A percentile compares a stretch with the other conserved stretches of the same genome.
Evolutionary conservation across 2,888 invertebrate species (phyloP).

Genomic region (Rhagonycha fulva): DNA sequence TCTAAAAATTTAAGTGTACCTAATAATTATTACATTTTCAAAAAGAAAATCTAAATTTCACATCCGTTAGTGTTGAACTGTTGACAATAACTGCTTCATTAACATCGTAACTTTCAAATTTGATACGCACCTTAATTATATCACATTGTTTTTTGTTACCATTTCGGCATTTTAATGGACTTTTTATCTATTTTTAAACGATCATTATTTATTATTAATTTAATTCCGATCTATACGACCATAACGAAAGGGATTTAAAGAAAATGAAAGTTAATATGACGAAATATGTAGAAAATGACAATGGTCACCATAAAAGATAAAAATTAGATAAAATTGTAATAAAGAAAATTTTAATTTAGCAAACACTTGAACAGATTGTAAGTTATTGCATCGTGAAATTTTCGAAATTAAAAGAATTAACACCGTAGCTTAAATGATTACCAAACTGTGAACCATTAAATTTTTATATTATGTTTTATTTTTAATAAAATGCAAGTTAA

Average conservation of each 20-base stretch:
- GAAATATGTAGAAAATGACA: not conserved
- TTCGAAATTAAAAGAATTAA: not conserved
- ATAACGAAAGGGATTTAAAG: not conserved
- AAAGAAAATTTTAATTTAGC: not conserved
- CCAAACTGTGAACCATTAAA: not conserved
- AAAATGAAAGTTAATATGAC: not conserved
- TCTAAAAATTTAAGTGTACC: not conserved
- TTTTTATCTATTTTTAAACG: not conserved
- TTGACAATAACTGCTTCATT: not conserved
- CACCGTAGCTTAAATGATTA: not conserved
- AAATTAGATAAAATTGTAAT: not conserved
- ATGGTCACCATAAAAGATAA: not conserved
- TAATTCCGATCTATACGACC: not conserved
- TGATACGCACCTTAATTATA: not conserved
- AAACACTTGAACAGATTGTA: not conserved
- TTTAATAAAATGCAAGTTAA: no score
- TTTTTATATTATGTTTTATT: not conserved
- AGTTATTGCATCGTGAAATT: not conserved
- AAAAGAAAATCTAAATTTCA: not conserved
- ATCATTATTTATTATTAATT: not conserved
- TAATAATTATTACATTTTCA: not conserved
- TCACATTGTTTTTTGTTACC: not conserved
- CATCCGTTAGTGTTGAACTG: not conserved
- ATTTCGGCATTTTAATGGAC: not conserved
- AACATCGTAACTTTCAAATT: not conserved